Conservation (phyloP, 2,113 vertebrate species). For the Erinaceus europaeus region DNA sequence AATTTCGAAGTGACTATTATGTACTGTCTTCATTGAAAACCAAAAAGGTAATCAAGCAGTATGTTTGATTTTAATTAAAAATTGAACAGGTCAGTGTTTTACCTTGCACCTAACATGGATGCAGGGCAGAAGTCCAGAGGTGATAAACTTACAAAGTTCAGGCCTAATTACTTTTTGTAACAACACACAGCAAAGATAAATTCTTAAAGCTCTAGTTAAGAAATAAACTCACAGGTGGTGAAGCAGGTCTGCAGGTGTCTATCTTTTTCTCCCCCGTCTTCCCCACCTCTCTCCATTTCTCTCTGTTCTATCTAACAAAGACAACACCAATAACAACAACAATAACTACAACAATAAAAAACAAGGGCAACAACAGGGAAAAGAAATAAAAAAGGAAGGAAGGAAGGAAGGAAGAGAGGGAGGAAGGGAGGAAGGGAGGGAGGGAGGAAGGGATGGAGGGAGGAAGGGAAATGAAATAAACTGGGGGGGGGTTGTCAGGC, state of each 20-base stretch:
- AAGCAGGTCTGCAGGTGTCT: no score
- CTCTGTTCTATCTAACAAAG: no score
- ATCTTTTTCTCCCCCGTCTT: no score
- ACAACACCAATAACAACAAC: no score
- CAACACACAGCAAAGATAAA: conserved; percentile 31
- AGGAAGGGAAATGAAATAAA: no score
- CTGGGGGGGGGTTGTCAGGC: no score
- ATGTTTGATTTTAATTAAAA: no score
- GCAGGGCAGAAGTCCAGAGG: conserved; percentile 47
- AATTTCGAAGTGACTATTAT: background rate
- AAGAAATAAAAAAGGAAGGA: no score
- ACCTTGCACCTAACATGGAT: background rate
- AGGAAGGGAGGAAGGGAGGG: background rate
- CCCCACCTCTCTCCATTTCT: no score
- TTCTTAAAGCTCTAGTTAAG: conserved; percentile 36
- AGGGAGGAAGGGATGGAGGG: no score
- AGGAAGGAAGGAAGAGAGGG: background rate
- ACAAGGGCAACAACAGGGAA: no score
- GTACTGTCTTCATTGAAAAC: background rate
- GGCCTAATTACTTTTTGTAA: conserved; percentile 21
- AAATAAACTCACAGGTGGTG: background rate
- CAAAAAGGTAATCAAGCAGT: background rate
- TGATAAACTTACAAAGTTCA: background rate
- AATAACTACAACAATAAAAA: no score
- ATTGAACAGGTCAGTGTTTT: background rate